phyloP scores from a whole-genome alignment of 1,140 invertebrate species.

The Tribolium madens region DNA sequence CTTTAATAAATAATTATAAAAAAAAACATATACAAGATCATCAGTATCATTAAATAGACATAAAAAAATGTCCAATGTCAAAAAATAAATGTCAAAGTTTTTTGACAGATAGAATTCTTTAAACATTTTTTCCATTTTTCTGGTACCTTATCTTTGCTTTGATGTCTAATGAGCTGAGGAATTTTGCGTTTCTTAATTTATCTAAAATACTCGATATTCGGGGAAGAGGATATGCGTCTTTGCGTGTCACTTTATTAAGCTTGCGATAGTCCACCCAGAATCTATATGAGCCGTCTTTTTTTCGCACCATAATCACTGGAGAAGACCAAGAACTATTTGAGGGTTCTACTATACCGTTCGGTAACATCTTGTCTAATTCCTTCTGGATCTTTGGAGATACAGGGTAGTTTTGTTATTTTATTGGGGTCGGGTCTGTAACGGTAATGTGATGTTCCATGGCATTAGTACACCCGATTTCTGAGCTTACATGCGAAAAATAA shows the following conservation, averaged over 20 bases:
- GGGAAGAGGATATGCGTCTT: slow-evolving; percentile 59
- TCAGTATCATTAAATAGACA: too few relatives aligned
- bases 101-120: too few relatives aligned
- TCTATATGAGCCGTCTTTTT: background rate
- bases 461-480: background rate
- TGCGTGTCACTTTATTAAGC: slow-evolving; percentile 56
- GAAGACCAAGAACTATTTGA: slow-evolving; percentile 52
- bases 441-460: slow-evolving; percentile 54
- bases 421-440: slow-evolving; percentile 48
- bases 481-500: too few relatives aligned
- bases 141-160: too few relatives aligned
- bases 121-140: too few relatives aligned
- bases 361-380: slow-evolving; percentile 57
- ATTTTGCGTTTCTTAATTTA: slow-evolving; percentile 57
- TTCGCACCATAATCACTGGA: slow-evolving; percentile 54
- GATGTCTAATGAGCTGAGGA: slow-evolving; percentile 57
- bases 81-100: too few relatives aligned
- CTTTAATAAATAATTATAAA: too few relatives aligned
- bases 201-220: slow-evolving; percentile 59
- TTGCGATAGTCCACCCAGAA: slow-evolving; percentile 51
- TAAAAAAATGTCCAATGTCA: too few relatives aligned
- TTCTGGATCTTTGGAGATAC: slow-evolving; percentile 54
- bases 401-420: slow-evolving; percentile 57
- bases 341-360: slow-evolving; percentile 35
- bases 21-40: too few relatives aligned